phyloP scores from a whole-genome alignment of 2,888 invertebrate genomes.

The Drosophila paramelanica region DNA sequence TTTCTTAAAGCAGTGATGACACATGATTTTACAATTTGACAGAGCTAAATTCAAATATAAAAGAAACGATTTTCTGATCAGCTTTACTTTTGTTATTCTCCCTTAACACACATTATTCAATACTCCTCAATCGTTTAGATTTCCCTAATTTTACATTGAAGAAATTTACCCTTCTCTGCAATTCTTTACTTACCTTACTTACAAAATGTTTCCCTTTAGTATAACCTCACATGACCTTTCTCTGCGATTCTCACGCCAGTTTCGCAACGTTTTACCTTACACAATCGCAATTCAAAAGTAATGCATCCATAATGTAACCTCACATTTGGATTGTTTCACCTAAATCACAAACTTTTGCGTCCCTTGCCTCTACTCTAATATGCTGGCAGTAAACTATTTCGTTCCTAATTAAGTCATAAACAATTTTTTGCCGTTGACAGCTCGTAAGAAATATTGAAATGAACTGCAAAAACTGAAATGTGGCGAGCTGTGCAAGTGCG shows the following conservation, averaged over 20 bases:
- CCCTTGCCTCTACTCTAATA: background rate
- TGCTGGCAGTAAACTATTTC: conserved; percentile 16
- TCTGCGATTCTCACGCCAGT: background rate
- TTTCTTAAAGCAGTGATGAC: background rate
- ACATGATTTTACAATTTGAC: background rate
- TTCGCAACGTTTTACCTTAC: background rate
- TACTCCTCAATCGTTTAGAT: background rate
- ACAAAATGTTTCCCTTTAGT: background rate
- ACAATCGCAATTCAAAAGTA: conserved; percentile 6
- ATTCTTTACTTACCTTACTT: background rate
- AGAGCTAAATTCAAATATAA: too few species aligned
- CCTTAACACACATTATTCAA: background rate
- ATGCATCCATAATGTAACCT: background rate
- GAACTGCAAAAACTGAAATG: conserved; percentile 48
- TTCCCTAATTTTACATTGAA: background rate
- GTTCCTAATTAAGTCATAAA: conserved; percentile 75
- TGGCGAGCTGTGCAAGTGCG: conserved; percentile 44
- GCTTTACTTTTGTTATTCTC: background rate
- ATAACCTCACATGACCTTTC: too few species aligned
- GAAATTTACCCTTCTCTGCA: conserved; percentile 1
- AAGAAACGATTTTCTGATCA: background rate
- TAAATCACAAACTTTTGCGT: conserved; percentile 16
- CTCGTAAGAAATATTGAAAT: conserved; percentile 66
- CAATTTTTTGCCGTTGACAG: conserved; percentile 66
- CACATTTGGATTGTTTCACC: conserved; percentile 6